These are phyloP conservation scores for Paedocypris micromegethes DNA, from an alignment of 2,797 vertebrate genomes.

Conservation along the genomic window DNA sequence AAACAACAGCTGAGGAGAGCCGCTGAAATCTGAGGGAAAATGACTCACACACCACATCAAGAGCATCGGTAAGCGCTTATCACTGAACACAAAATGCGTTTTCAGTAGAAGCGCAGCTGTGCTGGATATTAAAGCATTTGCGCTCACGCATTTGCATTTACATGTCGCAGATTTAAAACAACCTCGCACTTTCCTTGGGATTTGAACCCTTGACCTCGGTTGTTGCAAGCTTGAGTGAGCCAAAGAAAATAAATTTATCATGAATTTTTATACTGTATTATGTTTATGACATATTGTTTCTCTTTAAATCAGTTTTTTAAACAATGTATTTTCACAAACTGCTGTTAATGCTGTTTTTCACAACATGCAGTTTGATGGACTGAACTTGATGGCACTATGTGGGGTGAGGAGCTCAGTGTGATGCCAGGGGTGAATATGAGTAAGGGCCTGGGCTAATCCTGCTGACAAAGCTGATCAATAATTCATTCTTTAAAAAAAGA, in stretches of 20 bases:
- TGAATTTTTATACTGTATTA: too few species aligned
- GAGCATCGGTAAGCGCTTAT: slow-evolving; percentile 47
- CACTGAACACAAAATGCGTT: slow-evolving; percentile 46
- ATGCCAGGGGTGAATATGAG: slow-evolving; percentile 47
- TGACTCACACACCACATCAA: slow-evolving; percentile 64
- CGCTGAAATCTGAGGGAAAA: slow-evolving; percentile 46
- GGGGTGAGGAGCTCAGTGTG: slow-evolving; percentile 41
- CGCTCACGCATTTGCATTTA: background rate
- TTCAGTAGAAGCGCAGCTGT: slow-evolving; percentile 14
- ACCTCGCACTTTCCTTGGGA: too few species aligned
- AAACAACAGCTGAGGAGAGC: slow-evolving; percentile 65
- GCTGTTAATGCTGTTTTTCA: too few species aligned
- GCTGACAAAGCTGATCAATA: slow-evolving; percentile 65
- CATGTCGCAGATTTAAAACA: too few species aligned
- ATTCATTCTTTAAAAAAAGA: slow-evolving; percentile 49
- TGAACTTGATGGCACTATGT: slow-evolving; percentile 14
- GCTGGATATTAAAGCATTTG: background rate
- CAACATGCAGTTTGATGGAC: too few species aligned
- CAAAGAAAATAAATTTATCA: too few species aligned
- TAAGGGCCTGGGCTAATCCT: slow-evolving; percentile 42
- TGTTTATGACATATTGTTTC: too few species aligned
- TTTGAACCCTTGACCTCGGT: too few species aligned
- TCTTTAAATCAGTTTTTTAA: too few species aligned
- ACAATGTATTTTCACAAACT: too few species aligned
- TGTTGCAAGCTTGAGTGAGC: too few species aligned